These are phyloP conservation scores for Trematomus loennbergii DNA, from an alignment of 2,113 vertebrate genomes.

Conservation along the genomic window DNA sequence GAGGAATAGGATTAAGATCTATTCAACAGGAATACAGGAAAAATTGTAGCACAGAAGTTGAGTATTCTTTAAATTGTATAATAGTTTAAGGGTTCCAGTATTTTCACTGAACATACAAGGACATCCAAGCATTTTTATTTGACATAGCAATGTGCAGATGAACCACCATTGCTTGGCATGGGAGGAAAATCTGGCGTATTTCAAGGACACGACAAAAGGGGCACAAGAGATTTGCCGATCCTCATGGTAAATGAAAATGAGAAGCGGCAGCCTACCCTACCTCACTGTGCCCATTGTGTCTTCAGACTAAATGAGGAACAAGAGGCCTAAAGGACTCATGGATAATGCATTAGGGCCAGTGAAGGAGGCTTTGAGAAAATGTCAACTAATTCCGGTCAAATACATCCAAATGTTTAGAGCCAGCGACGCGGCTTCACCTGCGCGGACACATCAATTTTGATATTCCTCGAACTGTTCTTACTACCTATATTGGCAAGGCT, in stretches of 20 bases:
- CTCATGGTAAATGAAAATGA: constrained; percentile 13
- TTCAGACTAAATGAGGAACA: constrained; percentile 23
- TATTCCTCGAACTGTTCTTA: constrained; percentile 10
- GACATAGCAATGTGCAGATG: not conserved
- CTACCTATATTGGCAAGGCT: constrained; percentile 15
- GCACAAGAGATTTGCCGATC: constrained; percentile 6
- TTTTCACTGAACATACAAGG: not conserved
- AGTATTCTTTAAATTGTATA: not conserved
- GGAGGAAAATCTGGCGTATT: not conserved
- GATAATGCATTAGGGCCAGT: constrained; percentile 18
- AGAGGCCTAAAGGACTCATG: constrained; percentile 1
- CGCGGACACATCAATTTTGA: constrained; percentile 14
- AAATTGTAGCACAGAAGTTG: not conserved
- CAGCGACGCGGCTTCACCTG: constrained; percentile 1
- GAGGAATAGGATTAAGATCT: not conserved
- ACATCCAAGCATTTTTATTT: not conserved
- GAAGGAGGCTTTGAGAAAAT: constrained; percentile 7
- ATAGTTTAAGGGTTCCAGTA: not conserved
- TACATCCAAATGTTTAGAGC: not conserved
- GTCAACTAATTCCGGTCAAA: constrained; percentile 4
- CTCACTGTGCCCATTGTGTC: constrained; percentile 4
- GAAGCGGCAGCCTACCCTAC: not conserved
- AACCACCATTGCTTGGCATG: not conserved
- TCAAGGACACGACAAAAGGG: not conserved
- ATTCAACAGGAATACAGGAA: not conserved